These are phyloP conservation scores for Epinephelus cyanopodus DNA, from an alignment of 2,113 vertebrate species.

Conservation along the genomic window DNA sequence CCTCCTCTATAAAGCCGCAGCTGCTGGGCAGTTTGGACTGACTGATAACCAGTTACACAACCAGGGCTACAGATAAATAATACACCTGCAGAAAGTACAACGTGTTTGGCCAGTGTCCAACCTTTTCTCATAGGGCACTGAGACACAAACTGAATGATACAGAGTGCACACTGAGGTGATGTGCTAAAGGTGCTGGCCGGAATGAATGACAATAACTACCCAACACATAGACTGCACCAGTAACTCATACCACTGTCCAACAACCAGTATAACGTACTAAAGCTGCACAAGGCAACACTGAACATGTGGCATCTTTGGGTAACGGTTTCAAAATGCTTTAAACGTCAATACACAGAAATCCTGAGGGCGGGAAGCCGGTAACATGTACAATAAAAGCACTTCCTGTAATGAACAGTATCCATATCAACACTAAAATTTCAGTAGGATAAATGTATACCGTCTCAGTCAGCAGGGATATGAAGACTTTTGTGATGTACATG, in stretches of 20 bases:
- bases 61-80: neutral
- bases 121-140: neutral
- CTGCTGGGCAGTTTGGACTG: too few relatives aligned
- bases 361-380: too few relatives aligned
- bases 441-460: neutral
- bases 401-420: too few relatives aligned
- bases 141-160: neutral
- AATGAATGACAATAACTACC: neutral
- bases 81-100: neutral
- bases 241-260: neutral
- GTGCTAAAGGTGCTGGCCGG: neutral
- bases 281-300: neutral
- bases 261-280: neutral
- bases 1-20: too few relatives aligned
- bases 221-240: neutral
- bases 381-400: too few relatives aligned
- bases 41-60: neutral
- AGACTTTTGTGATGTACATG: neutral
- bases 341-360: too few relatives aligned
- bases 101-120: neutral
- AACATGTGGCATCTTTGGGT: too few relatives aligned
- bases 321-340: too few relatives aligned
- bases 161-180: too few relatives aligned
- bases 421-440: neutral
- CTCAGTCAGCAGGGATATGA: neutral